A percentile compares a stretch with the other conserved stretches of the same genome.
phyloP scores from a whole-genome alignment of 2,113 vertebrate species.

The Arvicanthis niloticus region DNA sequence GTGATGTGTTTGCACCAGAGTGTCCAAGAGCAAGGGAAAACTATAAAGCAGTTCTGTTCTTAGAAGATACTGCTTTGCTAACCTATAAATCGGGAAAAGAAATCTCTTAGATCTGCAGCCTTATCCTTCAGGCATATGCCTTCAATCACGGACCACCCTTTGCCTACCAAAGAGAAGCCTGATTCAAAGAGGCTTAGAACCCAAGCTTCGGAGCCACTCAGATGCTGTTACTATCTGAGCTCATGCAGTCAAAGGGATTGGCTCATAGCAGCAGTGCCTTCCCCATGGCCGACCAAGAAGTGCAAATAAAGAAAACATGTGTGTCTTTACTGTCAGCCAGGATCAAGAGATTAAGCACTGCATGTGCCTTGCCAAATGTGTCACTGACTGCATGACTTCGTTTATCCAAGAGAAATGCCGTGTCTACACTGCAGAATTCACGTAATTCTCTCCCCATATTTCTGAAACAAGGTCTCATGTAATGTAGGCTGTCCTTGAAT shows the following conservation, averaged over 20 bases:
- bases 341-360: not conserved
- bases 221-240: not conserved
- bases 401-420: not conserved
- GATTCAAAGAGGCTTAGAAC: not conserved
- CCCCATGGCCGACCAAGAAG: not conserved
- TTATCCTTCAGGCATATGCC: not conserved
- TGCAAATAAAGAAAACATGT: accelerated
- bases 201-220: not conserved
- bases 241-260: not conserved
- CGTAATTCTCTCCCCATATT: not conserved
- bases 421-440: not conserved
- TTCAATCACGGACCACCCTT: not conserved
- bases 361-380: not conserved
- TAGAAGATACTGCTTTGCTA: not conserved
- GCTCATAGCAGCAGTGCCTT: not conserved
- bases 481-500: not conserved
- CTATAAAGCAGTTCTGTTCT: not conserved
- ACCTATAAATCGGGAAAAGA: not conserved
- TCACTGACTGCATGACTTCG: not conserved
- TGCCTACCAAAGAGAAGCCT: not conserved
- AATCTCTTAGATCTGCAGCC: not conserved
- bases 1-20: not conserved
- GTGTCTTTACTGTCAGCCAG: not conserved
- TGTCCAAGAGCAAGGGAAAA: too few relatives aligned
- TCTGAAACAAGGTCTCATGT: not conserved